A percentile compares a stretch with the other conserved stretches of the same genome.
Conservation (phyloP, 1,140 invertebrate species). For the Sipha flava region DNA sequence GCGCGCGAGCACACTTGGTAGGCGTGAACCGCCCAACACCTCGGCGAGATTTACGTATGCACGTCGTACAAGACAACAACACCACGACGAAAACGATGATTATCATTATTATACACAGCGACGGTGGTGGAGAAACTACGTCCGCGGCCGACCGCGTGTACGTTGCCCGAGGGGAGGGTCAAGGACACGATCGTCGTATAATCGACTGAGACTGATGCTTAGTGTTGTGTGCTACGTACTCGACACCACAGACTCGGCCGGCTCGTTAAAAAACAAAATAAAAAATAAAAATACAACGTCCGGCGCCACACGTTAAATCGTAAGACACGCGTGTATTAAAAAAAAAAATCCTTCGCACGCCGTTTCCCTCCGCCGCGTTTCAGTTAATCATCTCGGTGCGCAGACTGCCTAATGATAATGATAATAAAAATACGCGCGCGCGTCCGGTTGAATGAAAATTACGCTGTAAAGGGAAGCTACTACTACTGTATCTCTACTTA, state of each 20-base stretch:
- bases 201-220: too few species aligned
- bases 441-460: too few species aligned
- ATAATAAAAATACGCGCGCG: too few species aligned
- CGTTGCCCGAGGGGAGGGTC: constrained; percentile 21
- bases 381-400: too few species aligned
- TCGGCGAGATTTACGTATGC: neutral
- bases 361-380: too few species aligned
- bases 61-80: neutral
- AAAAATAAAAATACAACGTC: neutral
- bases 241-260: neutral
- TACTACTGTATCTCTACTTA: too few species aligned
- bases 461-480: too few species aligned
- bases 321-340: too few species aligned
- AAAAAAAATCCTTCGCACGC: constrained; percentile 1
- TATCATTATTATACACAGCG: neutral
- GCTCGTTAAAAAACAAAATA: constrained; percentile 5
- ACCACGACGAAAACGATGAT: neutral
- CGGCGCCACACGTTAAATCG: constrained; percentile 3
- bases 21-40: constrained; percentile 26
- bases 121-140: constrained; percentile 1
- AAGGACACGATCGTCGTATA: constrained; percentile 12
- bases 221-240: neutral
- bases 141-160: neutral
- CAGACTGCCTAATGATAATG: too few species aligned
- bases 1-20: neutral